A percentile compares a stretch with the other conserved stretches of the same genome.
Conservation (phyloP, 2,888 invertebrate genomes). For the Morinoia aosen region DNA sequence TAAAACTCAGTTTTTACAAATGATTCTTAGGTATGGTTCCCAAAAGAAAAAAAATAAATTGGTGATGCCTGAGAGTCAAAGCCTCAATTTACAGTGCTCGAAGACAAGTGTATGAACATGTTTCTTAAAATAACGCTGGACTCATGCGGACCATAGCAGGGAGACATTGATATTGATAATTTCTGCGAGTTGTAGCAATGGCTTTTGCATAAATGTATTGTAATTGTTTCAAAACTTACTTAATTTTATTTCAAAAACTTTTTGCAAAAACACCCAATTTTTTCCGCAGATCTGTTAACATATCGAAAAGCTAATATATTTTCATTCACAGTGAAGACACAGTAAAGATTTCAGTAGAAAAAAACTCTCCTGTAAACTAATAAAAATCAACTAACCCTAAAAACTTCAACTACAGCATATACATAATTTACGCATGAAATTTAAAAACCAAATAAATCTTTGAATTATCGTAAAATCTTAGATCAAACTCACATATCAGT, state of each 20-base stretch:
- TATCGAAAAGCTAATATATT: no score
- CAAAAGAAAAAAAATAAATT: not conserved
- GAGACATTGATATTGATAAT: not conserved
- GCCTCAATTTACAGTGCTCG: not conserved
- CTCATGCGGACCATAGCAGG: not conserved
- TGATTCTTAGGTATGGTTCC: not conserved
- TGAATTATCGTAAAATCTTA: not conserved
- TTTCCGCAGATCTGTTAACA: not conserved
- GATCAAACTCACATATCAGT: not conserved
- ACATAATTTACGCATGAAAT: not conserved
- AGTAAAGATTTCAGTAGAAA: no score
- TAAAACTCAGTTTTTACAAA: not conserved
- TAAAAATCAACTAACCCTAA: not conserved
- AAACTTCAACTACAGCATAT: not conserved
- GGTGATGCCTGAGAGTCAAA: not conserved
- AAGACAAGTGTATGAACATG: not conserved
- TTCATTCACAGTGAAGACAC: no score
- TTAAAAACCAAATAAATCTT: not conserved
- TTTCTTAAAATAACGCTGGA: not conserved
- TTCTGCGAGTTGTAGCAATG: not conserved
- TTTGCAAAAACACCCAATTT: not conserved
- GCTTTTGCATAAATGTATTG: not conserved
- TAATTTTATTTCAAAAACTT: no score
- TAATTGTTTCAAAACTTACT: no score
- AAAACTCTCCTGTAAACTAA: no score